These are phyloP conservation scores for Lepidurus apus DNA, from an alignment of 1,140 invertebrate species.

Conservation along the genomic window DNA sequence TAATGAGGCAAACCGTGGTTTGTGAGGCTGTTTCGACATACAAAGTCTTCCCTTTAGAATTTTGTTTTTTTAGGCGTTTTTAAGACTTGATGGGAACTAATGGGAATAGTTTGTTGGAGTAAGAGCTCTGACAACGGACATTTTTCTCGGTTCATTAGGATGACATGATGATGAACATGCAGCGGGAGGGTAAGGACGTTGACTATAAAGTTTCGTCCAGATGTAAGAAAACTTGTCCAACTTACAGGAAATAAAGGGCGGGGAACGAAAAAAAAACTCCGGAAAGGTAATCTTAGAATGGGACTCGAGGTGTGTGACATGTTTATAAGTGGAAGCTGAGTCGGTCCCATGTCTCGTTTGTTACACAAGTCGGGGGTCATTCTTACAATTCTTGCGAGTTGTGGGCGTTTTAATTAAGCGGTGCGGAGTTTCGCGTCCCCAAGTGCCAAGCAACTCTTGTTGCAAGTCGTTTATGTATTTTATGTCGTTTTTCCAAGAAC, in stretches of 20 bases:
- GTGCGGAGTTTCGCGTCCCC: neutral
- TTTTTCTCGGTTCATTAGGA: neutral
- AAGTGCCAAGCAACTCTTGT: neutral
- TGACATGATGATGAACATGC: neutral
- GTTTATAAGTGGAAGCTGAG: slow-evolving; percentile 21
- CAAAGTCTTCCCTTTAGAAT: neutral
- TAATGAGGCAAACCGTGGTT: slow-evolving; percentile 18
- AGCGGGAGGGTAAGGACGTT: neutral
- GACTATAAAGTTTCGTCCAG: neutral
- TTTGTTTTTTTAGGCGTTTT: neutral
- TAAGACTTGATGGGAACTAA: slow-evolving; percentile 19
- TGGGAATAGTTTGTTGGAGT: neutral
- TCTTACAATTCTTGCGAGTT: neutral
- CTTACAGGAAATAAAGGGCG: too few species aligned
- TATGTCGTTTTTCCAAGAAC: neutral
- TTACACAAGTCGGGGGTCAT: neutral
- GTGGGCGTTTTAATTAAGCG: slow-evolving; percentile 12
- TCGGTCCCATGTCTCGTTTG: neutral
- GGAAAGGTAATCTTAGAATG: neutral
- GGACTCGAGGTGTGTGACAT: neutral
- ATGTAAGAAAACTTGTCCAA: too few species aligned
- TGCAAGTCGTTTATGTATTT: neutral
- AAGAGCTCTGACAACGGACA: neutral
- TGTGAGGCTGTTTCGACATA: neutral
- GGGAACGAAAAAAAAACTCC: too few species aligned